phyloP scores from a whole-genome alignment of 2,797 vertebrate genomes.

The Streptopelia turtur region DNA sequence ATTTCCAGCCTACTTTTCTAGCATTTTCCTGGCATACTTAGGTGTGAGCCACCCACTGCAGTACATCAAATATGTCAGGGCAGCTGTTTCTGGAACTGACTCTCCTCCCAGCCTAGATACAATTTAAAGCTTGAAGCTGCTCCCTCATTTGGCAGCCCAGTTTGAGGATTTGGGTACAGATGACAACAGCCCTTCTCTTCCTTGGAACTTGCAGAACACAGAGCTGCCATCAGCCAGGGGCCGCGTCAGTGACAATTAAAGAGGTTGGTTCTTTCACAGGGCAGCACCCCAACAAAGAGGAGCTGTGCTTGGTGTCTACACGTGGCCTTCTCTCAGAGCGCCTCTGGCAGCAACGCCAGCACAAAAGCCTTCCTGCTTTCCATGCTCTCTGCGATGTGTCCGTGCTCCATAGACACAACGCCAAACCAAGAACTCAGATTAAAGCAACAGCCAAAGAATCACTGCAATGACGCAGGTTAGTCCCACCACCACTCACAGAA shows the following conservation, averaged over 20 bases:
- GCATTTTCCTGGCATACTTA: background rate
- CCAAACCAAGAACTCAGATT: background rate
- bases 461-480: background rate
- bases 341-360: background rate
- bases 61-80: background rate
- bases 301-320: background rate
- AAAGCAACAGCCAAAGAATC: background rate
- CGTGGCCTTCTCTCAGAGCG: background rate
- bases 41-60: background rate
- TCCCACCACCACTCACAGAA: background rate
- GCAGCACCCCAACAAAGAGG: background rate
- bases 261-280: background rate
- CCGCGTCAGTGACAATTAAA: background rate
- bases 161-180: background rate
- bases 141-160: background rate
- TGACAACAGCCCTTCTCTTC: background rate
- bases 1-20: background rate
- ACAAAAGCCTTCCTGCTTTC: background rate
- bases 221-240: background rate
- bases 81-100: background rate
- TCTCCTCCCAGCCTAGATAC: background rate
- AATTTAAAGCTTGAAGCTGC: background rate
- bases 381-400: fast-evolving
- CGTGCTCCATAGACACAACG: background rate
- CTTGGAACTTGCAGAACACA: background rate